These are phyloP conservation scores for Caenorhabditis wallacei DNA, from an alignment of 2,888 invertebrate species.

Conservation along the genomic window DNA sequence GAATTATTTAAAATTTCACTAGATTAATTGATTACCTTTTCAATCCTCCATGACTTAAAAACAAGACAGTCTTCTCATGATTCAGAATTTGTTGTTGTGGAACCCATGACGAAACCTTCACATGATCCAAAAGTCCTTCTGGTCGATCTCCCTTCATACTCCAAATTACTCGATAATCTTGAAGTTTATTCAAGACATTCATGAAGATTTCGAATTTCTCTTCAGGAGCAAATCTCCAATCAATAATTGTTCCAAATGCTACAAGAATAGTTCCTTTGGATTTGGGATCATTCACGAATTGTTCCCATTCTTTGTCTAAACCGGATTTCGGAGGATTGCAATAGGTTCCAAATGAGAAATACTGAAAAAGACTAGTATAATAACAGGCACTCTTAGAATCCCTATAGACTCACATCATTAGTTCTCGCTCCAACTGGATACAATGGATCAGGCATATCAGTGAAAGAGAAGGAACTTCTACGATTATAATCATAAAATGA, in stretches of 20 bases:
- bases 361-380: constrained; percentile 53
- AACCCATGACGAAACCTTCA: constrained; percentile 56
- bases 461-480: constrained; percentile 48
- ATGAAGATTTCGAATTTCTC: constrained; percentile 52
- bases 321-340: constrained; percentile 30
- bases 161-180: constrained; percentile 55
- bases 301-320: constrained; percentile 29
- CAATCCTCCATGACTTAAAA: constrained; percentile 64
- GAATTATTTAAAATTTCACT: too few relatives aligned
- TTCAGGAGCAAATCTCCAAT: constrained; percentile 58
- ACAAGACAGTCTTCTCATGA: constrained; percentile 57
- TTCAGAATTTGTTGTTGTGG: constrained; percentile 56
- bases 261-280: constrained; percentile 61
- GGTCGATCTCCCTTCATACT: constrained; percentile 59
- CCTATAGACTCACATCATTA: constrained; percentile 52
- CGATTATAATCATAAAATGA: constrained; percentile 60
- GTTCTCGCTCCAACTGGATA: constrained; percentile 60
- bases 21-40: constrained; percentile 41
- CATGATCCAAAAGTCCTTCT: constrained; percentile 30
- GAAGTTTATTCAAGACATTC: constrained; percentile 38
- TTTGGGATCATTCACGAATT: constrained; percentile 45
- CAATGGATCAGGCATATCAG: constrained; percentile 64
- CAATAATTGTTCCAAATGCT: constrained; percentile 62
- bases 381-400: neutral
- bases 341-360: constrained; percentile 61